Conservation (phyloP, 2,113 vertebrate genomes). For the Lamprotornis superbus region DNA sequence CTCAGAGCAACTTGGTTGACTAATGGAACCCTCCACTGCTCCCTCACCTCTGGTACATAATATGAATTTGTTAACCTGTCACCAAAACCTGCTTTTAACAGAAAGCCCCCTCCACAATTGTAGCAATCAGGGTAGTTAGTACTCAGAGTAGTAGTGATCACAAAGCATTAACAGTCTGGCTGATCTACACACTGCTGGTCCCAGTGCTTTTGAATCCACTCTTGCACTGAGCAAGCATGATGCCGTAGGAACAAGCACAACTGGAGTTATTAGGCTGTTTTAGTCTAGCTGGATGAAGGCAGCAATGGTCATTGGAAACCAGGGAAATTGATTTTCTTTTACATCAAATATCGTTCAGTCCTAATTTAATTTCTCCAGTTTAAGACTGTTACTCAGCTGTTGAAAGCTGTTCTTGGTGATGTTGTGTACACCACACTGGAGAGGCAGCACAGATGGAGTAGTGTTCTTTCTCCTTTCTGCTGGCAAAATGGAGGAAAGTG, state of each 20-base stretch:
- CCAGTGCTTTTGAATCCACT: not conserved
- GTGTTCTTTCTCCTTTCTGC: not conserved
- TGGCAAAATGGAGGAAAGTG: not conserved
- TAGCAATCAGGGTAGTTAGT: not conserved
- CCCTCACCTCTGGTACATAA: not conserved
- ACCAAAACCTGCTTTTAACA: not conserved
- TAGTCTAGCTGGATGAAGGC: not conserved
- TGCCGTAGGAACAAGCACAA: not conserved
- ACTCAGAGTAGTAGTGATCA: not conserved
- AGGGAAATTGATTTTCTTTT: not conserved
- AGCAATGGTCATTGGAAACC: rapidly evolving
- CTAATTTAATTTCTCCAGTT: not conserved
- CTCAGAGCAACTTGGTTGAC: not conserved
- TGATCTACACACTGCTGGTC: not conserved
- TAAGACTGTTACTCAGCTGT: not conserved
- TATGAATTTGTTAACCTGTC: not conserved
- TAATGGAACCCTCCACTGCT: not conserved
- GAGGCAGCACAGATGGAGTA: not conserved
- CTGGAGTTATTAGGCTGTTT: not conserved
- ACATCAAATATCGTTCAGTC: not conserved
- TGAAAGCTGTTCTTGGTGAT: not conserved
- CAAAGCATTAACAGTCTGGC: not conserved
- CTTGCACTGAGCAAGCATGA: not conserved
- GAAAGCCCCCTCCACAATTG: not conserved
- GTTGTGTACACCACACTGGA: not conserved